Evolutionary conservation across 2,113 vertebrate species (phyloP).

Genomic region (Tonatia bakeri): DNA sequence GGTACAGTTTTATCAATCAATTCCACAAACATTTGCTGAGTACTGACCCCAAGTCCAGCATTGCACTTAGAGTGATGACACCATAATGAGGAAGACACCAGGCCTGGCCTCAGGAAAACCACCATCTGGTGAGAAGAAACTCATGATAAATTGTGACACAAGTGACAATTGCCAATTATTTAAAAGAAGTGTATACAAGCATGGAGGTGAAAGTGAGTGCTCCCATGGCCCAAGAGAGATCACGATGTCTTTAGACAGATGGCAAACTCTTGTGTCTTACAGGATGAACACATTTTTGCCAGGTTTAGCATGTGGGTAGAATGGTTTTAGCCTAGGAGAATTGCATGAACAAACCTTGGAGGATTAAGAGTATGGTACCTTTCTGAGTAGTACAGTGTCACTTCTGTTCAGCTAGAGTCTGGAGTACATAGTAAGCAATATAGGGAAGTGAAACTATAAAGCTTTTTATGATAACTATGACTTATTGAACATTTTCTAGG

Average conservation of each 20-base stretch:
- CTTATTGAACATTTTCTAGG: not conserved
- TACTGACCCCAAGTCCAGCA: accelerated
- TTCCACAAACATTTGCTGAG: not conserved
- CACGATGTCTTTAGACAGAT: not conserved
- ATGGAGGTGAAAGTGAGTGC: not conserved
- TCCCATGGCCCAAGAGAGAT: not conserved
- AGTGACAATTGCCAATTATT: not conserved
- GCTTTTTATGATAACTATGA: not conserved
- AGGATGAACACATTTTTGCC: not conserved
- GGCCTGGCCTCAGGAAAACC: not conserved
- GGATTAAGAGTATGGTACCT: not conserved
- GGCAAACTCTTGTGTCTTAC: not conserved
- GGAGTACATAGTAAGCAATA: not conserved
- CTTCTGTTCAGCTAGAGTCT: not conserved
- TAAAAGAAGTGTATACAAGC: not conserved
- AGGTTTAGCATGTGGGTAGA: not conserved
- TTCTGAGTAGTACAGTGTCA: not conserved
- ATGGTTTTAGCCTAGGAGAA: not conserved
- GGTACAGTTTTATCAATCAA: not conserved
- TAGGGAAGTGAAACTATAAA: not conserved
- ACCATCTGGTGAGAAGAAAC: not conserved
- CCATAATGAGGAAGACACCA: not conserved
- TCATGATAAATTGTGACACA: not conserved
- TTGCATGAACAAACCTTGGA: not conserved
- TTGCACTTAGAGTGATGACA: not conserved